Conservation (phyloP, 2,797 vertebrate genomes). For the Emydoidea blandingii region DNA sequence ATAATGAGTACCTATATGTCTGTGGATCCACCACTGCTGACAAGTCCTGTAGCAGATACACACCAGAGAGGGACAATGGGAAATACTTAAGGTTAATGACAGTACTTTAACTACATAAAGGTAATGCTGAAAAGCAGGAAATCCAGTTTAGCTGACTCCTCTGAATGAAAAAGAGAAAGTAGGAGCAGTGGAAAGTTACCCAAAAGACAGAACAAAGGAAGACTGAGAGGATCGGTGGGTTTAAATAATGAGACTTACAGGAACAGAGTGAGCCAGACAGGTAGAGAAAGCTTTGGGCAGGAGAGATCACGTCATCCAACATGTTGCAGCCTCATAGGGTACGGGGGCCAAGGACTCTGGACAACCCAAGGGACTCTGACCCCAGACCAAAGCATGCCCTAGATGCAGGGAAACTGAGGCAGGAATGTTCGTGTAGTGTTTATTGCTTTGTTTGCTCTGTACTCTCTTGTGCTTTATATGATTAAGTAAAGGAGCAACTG, state of each 20-base stretch:
- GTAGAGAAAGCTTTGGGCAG: not conserved
- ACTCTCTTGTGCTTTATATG: no score
- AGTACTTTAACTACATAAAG: not conserved
- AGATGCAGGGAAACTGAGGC: not conserved
- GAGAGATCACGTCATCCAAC: not conserved
- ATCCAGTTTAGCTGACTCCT: not conserved
- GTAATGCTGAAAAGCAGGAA: not conserved
- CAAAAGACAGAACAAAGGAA: not conserved
- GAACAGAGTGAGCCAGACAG: not conserved
- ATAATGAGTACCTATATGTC: not conserved
- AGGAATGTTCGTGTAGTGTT: no score
- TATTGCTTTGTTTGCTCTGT: no score
- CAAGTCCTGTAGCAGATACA: not conserved
- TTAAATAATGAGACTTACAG: not conserved
- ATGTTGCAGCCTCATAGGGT: not conserved
- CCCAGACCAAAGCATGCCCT: not conserved
- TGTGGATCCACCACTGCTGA: not conserved
- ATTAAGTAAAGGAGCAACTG: no score
- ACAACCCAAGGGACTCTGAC: not conserved
- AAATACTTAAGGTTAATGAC: not conserved
- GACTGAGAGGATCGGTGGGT: not conserved
- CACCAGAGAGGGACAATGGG: not conserved
- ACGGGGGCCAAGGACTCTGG: no score
- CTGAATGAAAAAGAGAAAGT: not conserved
- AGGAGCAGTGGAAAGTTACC: not conserved